Percentiles rank a stretch among this genome's conserved stretches.
These are phyloP conservation scores for Rhopalosiphum nymphaeae DNA, from an alignment of 2,888 invertebrate species.

Conservation along the genomic window DNA sequence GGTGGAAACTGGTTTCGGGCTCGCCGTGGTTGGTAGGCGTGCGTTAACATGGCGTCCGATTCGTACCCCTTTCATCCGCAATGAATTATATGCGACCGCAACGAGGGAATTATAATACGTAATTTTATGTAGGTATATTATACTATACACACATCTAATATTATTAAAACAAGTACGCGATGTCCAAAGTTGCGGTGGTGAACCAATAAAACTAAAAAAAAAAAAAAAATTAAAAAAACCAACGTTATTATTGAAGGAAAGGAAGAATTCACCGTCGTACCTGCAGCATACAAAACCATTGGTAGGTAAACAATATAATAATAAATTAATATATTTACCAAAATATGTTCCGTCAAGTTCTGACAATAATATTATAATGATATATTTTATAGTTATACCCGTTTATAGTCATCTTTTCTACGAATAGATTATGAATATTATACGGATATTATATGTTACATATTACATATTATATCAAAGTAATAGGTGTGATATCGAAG, in stretches of 20 bases:
- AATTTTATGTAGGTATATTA: background rate
- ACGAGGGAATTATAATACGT: slow-evolving; percentile 8
- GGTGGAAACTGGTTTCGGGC: slow-evolving; percentile 51
- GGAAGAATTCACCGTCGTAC: background rate
- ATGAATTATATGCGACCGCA: slow-evolving; percentile 12
- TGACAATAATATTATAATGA: background rate
- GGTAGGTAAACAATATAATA: background rate
- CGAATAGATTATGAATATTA: background rate
- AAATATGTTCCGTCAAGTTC: background rate
- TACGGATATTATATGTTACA: background rate
- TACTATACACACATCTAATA: background rate
- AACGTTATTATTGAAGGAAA: background rate
- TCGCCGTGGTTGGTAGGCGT: slow-evolving; percentile 60
- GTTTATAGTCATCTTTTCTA: background rate
- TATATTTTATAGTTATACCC: background rate
- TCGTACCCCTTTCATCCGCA: slow-evolving; percentile 47
- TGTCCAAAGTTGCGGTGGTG: background rate
- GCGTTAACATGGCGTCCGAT: slow-evolving; percentile 57
- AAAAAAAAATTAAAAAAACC: background rate
- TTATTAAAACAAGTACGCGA: background rate
- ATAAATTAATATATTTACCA: background rate
- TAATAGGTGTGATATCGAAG: background rate
- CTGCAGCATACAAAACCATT: background rate
- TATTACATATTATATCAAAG: background rate
- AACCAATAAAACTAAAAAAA: background rate